A percentile compares a stretch with the other conserved stretches of the same genome.
Evolutionary conservation across 2,888 invertebrate species (phyloP).

Genomic region (Gryllus longicercus): DNA sequence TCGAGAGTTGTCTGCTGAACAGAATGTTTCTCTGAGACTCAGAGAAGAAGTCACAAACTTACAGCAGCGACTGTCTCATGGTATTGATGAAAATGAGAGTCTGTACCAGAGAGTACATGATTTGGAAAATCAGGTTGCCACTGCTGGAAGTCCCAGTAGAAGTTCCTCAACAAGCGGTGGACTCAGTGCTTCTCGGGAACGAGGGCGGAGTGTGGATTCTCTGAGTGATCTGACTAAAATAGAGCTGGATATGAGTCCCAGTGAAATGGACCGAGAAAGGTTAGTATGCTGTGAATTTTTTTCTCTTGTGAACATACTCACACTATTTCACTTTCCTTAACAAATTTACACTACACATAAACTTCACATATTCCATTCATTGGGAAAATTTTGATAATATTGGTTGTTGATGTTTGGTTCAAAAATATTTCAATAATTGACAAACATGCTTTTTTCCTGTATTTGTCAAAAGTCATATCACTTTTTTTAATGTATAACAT

Average conservation of each 20-base stretch:
- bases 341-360: too few relatives aligned
- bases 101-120: conserved; percentile 70
- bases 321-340: too few relatives aligned
- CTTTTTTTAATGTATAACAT: too few relatives aligned
- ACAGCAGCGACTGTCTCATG: conserved; percentile 63
- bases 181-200: conserved; percentile 56
- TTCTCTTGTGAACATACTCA: too few relatives aligned
- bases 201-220: conserved; percentile 65
- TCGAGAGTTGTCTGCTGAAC: conserved; percentile 63
- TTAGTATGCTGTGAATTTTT: conserved; percentile 27
- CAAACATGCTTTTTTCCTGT: too few relatives aligned
- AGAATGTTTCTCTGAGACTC: conserved; percentile 62
- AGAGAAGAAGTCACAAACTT: conserved; percentile 65
- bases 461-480: too few relatives aligned
- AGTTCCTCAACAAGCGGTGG: conserved; percentile 40
- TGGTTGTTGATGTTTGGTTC: too few relatives aligned
- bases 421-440: too few relatives aligned
- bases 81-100: conserved; percentile 73
- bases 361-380: too few relatives aligned
- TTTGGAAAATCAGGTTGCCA: conserved; percentile 51
- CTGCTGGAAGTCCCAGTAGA: conserved; percentile 21
- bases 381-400: too few relatives aligned
- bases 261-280: conserved; percentile 65
- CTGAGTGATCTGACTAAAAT: conserved; percentile 77
- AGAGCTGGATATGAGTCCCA: conserved; percentile 70